Evolutionary conservation across 2,797 vertebrate species (phyloP).

Genomic region (Gallinago stenura): DNA sequence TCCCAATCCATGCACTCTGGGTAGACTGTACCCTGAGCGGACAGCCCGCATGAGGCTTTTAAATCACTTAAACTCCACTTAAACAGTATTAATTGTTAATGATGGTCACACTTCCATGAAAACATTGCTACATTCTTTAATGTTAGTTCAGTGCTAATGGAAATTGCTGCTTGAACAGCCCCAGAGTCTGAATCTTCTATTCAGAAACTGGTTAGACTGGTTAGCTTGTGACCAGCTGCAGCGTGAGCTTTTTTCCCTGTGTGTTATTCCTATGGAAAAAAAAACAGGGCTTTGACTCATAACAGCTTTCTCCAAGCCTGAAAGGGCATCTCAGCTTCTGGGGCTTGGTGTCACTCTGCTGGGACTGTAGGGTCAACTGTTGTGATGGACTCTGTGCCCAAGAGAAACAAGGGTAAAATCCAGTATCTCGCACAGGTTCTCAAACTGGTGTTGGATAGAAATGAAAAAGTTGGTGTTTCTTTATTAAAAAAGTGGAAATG

Average conservation of each 20-base stretch:
- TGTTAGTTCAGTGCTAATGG: conserved; percentile 6
- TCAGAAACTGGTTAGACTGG: not conserved
- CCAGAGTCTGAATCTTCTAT: not conserved
- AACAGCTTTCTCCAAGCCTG: not conserved
- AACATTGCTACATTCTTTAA: not conserved
- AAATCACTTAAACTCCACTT: conserved; percentile 33
- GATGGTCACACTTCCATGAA: not conserved
- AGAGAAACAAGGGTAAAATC: not conserved
- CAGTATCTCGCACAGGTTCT: not conserved
- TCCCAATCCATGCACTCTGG: not conserved
- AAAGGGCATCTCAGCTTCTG: not conserved
- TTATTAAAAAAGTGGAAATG: not conserved
- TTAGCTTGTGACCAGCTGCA: not conserved
- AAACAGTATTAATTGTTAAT: conserved; percentile 45
- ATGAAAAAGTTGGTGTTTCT: not conserved
- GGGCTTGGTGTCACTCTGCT: not conserved
- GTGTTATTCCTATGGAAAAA: not conserved
- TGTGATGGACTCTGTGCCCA: not conserved
- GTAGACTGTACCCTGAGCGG: not conserved
- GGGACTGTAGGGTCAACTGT: not conserved
- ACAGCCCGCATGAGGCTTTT: not conserved
- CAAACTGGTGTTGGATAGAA: not conserved
- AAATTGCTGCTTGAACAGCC: not conserved
- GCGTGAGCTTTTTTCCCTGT: not conserved
- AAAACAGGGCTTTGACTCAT: not conserved